Evolutionary conservation across 2,797 vertebrate species (phyloP), one percentile per base, ranked within the genome.

Genomic region (Chaunax sp.): DNA sequence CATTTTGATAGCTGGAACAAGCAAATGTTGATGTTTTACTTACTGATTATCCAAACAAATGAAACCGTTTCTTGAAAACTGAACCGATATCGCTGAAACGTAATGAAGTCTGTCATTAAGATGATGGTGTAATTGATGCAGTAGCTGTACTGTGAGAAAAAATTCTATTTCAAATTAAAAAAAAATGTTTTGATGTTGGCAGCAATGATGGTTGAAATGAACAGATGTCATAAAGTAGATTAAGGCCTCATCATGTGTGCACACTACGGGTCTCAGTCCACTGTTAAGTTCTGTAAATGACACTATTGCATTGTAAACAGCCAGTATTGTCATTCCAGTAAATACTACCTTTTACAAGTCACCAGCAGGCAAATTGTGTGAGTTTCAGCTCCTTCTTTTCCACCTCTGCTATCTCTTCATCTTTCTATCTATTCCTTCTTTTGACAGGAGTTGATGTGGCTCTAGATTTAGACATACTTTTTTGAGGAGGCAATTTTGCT

Each of bases 391-490:
- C 80, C 64, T 72, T 71, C 70, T 53, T 52, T 22, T 52, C 23
- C 43, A 59, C 51, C 63, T 55, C 46, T 80, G 50, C 74, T 85
- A 82, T 83, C 82, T 83, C 69, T 79, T 87, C 79, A 86, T 87
- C 80, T 85, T 78, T 80, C 75, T 69, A 74, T 78, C 79, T 77
- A 50, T 76, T 82, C 83, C 82, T 75, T 60, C 78, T 81, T 43
- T 73, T 92, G 90, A 90, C 90, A 87, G 84, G 71, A 89, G 82
- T 86, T 89, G 85, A 92, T 89, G 75, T 83, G 89, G 78, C 79
- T 89, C 87, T 89, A 90, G 91, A 93, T 93, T 92, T 93, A 93
- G 91, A 92, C 87, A 85, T 87, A 80, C 74, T 92, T 90, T 90
- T 89, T 90, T 84, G 86, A 89, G 89, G 83, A 90, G 87, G 91